Base-by-base conservation (phyloP, 2,888 invertebrate species). In the Hemithea aestivaria region DNA sequence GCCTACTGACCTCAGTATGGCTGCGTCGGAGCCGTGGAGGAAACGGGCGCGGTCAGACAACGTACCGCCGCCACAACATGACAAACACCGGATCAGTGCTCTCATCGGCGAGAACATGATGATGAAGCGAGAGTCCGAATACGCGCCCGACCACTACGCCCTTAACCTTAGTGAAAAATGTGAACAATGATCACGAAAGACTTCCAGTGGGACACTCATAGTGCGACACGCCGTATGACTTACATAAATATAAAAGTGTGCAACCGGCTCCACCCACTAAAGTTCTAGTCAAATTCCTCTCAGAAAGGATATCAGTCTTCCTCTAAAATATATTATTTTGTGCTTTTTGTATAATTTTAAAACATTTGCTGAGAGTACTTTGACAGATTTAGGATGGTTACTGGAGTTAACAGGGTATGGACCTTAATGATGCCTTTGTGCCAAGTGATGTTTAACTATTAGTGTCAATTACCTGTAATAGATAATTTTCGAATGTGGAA, bases 1-100 rank as follows among this genome's bases (percentile, higher is more conserved):
- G 84, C 92, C 93, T 35, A 92, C 92, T 27, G 93, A 93, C 68
- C 74, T 93, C 50, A 92, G 92, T 64, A 91, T 90, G 89, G 79
- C 81, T 16, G 67, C 87, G n/a, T 65, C 79, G 6, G 87, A 85
- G 53, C 83, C 87, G 1, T 87, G 87, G 87, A 66, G 84, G 41
- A 85, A 87, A 53, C 75, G 87, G 21, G 77, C 82, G 52, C 71
- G 84, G 45, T 54, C 74, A 11, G 78, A 85, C 50, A 61, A 73
- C 27, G 53, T 66, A 12, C 60, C 68, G 22, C 46, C 62, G 7
- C 48, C 64, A 7, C 54, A 63, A 12, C 82, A 79, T 47, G 88
- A 88, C 64, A 87, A 87, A 59, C 87, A 88, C 55, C 84, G 87
- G 50, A 88, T 88, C 55, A 87, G 87, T 60, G 79, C 87, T 28